Percentiles rank a stretch among this genome's conserved stretches.
Conservation (phyloP, 2,888 invertebrate species). For the Noctua comes region DNA sequence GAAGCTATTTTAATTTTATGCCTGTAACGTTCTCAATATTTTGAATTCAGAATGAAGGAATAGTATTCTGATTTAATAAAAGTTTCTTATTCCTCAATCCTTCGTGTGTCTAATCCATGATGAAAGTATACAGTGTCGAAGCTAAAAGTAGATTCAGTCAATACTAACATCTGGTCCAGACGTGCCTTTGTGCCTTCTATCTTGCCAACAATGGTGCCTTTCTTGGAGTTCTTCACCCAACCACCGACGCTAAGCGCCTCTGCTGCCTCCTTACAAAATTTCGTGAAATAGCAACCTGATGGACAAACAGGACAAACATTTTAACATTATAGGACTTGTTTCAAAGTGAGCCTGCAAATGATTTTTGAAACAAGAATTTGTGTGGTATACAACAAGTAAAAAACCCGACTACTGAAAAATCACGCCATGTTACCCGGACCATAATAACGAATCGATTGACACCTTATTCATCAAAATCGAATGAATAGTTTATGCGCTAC, state of each 20-base stretch:
- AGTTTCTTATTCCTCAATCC: not conserved
- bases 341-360: too few relatives aligned
- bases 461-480: too few relatives aligned
- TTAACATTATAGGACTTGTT: not conserved
- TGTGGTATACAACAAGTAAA: too few relatives aligned
- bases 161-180: slow-evolving; percentile 95
- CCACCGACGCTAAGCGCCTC: slow-evolving; percentile 94
- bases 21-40: too few relatives aligned
- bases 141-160: not conserved
- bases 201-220: slow-evolving; percentile 96
- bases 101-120: not conserved
- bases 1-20: not conserved
- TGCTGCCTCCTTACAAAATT: slow-evolving; percentile 95
- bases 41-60: not conserved
- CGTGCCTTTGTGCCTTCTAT: slow-evolving; percentile 95
- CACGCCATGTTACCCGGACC: too few relatives aligned
- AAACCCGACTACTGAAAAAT: too few relatives aligned
- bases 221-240: slow-evolving; percentile 97
- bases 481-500: too few relatives aligned
- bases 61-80: not conserved
- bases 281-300: slow-evolving; percentile 96
- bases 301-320: not conserved
- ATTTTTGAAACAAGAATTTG: not conserved
- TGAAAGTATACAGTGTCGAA: not conserved
- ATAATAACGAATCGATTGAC: too few relatives aligned